Evolutionary conservation across 2,113 vertebrate genomes (phyloP).

Genomic region (Centropristis striata): DNA sequence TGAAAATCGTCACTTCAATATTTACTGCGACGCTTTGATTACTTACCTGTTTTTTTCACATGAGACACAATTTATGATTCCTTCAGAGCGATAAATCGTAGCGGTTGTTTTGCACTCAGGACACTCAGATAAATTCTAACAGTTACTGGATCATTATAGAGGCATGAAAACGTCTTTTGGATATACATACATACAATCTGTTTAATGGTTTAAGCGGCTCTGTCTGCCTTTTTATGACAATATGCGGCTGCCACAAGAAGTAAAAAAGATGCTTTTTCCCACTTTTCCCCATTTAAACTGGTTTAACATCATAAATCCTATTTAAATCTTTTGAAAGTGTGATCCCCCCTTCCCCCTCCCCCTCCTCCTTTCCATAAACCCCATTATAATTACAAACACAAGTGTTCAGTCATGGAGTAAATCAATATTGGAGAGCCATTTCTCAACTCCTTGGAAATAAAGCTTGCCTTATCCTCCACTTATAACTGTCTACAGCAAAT

Average conservation of each 20-base stretch:
- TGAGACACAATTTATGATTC: slow-evolving; percentile 32
- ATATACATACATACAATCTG: slow-evolving; percentile 19
- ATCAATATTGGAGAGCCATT: slow-evolving; percentile 45
- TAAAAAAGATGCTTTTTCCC: slow-evolving; percentile 10
- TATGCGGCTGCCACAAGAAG: neutral
- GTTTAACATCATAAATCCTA: slow-evolving; percentile 2
- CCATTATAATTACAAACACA: slow-evolving; percentile 34
- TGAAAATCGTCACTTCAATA: slow-evolving; percentile 53
- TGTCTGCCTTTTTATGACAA: slow-evolving; percentile 16
- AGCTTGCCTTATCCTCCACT: slow-evolving; percentile 25
- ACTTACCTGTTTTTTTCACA: slow-evolving; percentile 45
- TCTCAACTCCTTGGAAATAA: slow-evolving; percentile 37
- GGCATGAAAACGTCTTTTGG: slow-evolving; percentile 28
- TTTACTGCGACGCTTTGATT: slow-evolving; percentile 60
- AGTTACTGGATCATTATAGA: slow-evolving; percentile 26
- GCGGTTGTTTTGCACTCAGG: slow-evolving; percentile 21
- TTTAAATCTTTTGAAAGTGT: slow-evolving; percentile 29
- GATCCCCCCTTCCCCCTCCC: no score
- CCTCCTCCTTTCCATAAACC: no score
- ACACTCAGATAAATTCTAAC: slow-evolving; percentile 11
- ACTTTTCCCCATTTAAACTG: neutral
- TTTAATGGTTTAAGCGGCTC: slow-evolving; percentile 23
- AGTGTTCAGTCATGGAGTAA: slow-evolving; percentile 33
- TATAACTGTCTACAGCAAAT: slow-evolving; percentile 58
- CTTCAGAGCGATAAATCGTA: slow-evolving; percentile 19